Evolutionary conservation across 2,113 vertebrate species (phyloP).

Genomic region (Ramphastos sulfuratus): DNA sequence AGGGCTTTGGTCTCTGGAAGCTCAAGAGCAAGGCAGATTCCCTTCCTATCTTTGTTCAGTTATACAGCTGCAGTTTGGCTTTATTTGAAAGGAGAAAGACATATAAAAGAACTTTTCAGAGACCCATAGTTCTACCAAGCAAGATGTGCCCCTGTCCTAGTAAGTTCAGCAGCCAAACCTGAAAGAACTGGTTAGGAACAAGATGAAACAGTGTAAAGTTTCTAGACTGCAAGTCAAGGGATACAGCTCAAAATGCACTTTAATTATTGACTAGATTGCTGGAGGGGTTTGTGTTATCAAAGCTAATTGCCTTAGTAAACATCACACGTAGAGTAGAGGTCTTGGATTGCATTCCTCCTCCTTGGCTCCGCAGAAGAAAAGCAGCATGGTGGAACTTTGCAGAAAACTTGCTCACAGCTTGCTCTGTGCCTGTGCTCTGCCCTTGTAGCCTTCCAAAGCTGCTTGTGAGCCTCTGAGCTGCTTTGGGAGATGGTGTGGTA

Average conservation of each 20-base stretch:
- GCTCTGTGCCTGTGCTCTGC: not conserved
- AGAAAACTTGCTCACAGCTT: not conserved
- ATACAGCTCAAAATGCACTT: slow-evolving; percentile 23
- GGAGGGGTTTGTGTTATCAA: slow-evolving; percentile 3
- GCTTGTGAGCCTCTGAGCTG: not conserved
- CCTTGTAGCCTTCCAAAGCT: not conserved
- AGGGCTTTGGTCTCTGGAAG: not conserved
- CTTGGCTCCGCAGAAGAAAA: not conserved
- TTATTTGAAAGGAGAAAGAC: not conserved
- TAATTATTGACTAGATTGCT: slow-evolving; percentile 31
- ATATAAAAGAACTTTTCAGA: not conserved
- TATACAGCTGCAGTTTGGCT: slow-evolving; percentile 2
- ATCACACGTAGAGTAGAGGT: not conserved
- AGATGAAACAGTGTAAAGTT: slow-evolving; percentile 21
- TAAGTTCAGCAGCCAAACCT: not conserved
- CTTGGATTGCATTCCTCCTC: not conserved
- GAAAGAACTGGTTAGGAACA: not conserved
- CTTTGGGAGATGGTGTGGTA: not conserved
- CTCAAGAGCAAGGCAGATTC: not conserved
- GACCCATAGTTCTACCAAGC: not conserved
- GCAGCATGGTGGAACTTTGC: not conserved
- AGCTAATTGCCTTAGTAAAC: slow-evolving; percentile 1
- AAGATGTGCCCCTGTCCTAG: not conserved
- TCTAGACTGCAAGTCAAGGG: not conserved
- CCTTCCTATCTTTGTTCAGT: not conserved